Evolutionary conservation across 2,888 invertebrate species (phyloP).

Genomic region (Marasmarcha lunaedactyla): DNA sequence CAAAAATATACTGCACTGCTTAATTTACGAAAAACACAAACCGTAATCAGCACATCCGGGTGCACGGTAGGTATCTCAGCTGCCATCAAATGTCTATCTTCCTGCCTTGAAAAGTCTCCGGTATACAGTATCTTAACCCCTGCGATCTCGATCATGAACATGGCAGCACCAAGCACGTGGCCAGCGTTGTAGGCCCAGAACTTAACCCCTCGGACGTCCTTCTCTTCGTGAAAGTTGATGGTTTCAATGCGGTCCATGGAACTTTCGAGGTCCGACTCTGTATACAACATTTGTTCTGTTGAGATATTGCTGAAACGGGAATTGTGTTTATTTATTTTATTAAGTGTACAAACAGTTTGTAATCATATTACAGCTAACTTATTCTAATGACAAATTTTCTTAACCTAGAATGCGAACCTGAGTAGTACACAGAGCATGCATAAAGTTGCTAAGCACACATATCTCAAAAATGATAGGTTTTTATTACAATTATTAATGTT

Average conservation of each 20-base stretch:
- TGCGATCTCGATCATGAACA: conserved; percentile 99
- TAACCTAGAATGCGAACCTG: too few relatives aligned
- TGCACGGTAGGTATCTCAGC: conserved; percentile 97
- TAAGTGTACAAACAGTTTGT: too few relatives aligned
- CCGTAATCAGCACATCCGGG: conserved; percentile 96
- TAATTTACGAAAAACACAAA: conserved; percentile 54
- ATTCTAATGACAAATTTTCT: too few relatives aligned
- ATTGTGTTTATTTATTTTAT: too few relatives aligned
- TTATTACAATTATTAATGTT: too few relatives aligned
- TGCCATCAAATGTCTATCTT: conserved; percentile 99
- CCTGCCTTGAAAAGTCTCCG: conserved; percentile 98
- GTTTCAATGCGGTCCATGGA: conserved; percentile 99
- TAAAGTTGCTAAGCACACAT: not conserved
- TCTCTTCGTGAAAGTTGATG: conserved; percentile 97
- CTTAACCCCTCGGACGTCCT: conserved; percentile 94
- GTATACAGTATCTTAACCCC: conserved; percentile 97
- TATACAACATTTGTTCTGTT: conserved; percentile 96
- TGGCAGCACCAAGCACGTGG: conserved; percentile 98
- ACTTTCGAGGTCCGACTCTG: conserved; percentile 95
- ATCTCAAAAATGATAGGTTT: too few relatives aligned
- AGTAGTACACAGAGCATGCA: too few relatives aligned
- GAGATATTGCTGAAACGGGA: conserved; percentile 94
- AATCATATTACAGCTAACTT: too few relatives aligned
- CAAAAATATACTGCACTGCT: too few relatives aligned
- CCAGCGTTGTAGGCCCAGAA: conserved; percentile 99